Conservation (phyloP, 2,113 vertebrate species). For the Pogonocichla stellata region DNA sequence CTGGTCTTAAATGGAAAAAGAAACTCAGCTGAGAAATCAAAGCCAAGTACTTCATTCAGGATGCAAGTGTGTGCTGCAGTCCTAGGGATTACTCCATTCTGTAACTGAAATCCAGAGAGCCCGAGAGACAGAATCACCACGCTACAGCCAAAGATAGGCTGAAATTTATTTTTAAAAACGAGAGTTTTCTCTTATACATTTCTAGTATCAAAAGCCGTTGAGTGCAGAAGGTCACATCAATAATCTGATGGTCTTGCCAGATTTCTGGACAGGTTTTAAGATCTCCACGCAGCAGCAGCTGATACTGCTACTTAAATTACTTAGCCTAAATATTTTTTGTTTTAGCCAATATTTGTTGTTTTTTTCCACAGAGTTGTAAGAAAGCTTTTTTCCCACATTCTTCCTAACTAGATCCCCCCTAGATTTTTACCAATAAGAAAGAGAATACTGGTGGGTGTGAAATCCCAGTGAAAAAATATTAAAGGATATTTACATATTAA, state of each 20-base stretch:
- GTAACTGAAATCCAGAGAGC: not conserved
- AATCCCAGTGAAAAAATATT: not conserved
- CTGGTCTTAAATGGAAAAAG: not conserved
- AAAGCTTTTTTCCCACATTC: not conserved
- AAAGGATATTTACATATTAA: not conserved
- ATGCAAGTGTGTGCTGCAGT: not conserved
- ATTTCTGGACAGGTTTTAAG: not conserved
- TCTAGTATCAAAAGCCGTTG: not conserved
- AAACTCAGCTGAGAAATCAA: not conserved
- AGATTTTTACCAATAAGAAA: not conserved
- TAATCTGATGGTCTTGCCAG: not conserved
- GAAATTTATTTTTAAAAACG: not conserved
- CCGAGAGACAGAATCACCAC: not conserved
- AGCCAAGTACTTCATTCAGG: not conserved
- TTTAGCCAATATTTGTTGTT: not conserved
- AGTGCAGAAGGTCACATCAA: not conserved
- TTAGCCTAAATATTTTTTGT: not conserved
- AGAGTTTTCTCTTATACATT: not conserved
- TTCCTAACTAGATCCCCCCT: not conserved
- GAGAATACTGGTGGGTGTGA: not conserved
- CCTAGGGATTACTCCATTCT: not conserved
- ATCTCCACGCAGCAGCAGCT: not conserved
- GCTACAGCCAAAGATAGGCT: not conserved
- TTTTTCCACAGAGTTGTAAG: not conserved
- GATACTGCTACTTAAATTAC: not conserved